These are phyloP conservation scores for Rhabdornis inornatus DNA, from an alignment of 2,113 vertebrate species.

Conservation along the genomic window DNA sequence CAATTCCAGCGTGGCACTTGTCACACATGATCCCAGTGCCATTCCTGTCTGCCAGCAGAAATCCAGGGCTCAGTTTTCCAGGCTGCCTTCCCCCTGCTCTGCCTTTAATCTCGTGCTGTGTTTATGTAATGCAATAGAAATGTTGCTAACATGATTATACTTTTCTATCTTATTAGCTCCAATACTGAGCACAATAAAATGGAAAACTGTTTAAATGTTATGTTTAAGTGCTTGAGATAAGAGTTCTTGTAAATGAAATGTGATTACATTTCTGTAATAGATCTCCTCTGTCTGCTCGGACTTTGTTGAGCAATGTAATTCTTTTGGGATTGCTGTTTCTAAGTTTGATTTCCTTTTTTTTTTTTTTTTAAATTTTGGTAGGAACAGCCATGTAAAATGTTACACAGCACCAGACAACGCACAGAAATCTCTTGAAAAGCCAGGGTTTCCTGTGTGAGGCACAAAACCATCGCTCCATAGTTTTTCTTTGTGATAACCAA, in stretches of 20 bases:
- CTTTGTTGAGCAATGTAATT: conserved; percentile 61
- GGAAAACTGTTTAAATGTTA: conserved; percentile 60
- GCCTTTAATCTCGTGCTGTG: conserved; percentile 18
- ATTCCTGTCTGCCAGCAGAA: neutral
- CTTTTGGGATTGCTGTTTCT: conserved; percentile 31
- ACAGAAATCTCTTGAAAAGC: conserved; percentile 28
- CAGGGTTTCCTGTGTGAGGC: conserved; percentile 13
- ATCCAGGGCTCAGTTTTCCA: neutral
- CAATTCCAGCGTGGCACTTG: neutral
- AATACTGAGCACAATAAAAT: conserved; percentile 63
- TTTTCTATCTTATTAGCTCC: conserved; percentile 66
- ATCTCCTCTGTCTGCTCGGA: conserved; percentile 41
- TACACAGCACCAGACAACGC: conserved; percentile 35
- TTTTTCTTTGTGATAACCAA: conserved; percentile 62
- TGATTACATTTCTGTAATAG: conserved; percentile 64
- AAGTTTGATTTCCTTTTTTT: neutral
- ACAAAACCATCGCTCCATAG: neutral
- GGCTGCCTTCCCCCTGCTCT: neutral
- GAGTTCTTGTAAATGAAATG: conserved; percentile 70
- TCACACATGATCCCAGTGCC: neutral
- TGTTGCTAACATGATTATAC: conserved; percentile 59
- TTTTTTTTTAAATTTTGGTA: neutral
- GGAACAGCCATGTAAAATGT: conserved; percentile 1
- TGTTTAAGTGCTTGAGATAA: conserved; percentile 67
- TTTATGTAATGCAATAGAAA: conserved; percentile 60